phyloP scores from a whole-genome alignment of 2,113 vertebrate species.

The Paratilapia polleni region DNA sequence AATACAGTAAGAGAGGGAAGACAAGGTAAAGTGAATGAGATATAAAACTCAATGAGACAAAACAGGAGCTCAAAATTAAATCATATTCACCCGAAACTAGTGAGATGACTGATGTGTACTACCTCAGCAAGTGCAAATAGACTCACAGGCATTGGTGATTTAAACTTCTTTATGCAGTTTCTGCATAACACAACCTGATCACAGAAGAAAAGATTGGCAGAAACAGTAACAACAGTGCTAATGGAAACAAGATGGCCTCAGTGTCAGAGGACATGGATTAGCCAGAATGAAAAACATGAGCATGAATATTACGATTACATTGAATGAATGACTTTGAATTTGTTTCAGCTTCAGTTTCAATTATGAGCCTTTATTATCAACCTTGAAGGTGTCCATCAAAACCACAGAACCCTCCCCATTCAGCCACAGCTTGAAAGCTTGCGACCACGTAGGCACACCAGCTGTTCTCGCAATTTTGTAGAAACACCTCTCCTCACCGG shows the following conservation, averaged over 20 bases:
- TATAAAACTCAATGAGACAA: slow-evolving; percentile 65
- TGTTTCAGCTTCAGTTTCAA: slow-evolving; percentile 62
- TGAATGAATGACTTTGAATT: slow-evolving; percentile 73
- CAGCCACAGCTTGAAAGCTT: slow-evolving; percentile 7
- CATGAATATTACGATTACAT: slow-evolving; percentile 64
- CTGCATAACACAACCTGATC: slow-evolving; percentile 29
- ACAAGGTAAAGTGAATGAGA: slow-evolving; percentile 54
- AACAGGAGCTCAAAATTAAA: slow-evolving; percentile 61
- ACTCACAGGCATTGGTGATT: slow-evolving; percentile 41
- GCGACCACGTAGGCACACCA: slow-evolving; percentile 18
- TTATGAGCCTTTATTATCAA: slow-evolving; percentile 53
- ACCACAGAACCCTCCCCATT: slow-evolving; percentile 8
- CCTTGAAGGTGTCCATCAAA: slow-evolving; percentile 63
- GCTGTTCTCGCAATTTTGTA: slow-evolving; percentile 49
- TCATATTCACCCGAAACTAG: slow-evolving; percentile 56
- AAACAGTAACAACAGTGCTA: slow-evolving; percentile 74
- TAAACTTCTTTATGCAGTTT: slow-evolving; percentile 70
- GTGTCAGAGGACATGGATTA: slow-evolving; percentile 76
- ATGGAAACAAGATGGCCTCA: slow-evolving; percentile 61
- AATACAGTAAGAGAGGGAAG: slow-evolving; percentile 39
- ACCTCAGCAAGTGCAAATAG: slow-evolving; percentile 44
- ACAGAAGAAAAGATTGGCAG: slow-evolving; percentile 67
- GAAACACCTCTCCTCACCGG: slow-evolving; percentile 42
- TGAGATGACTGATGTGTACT: slow-evolving; percentile 61
- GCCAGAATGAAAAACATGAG: slow-evolving; percentile 66